A percentile compares a stretch with the other conserved stretches of the same genome.
Evolutionary conservation across 1,140 invertebrate species (phyloP).

Genomic region (Drosophila ohnishii): DNA sequence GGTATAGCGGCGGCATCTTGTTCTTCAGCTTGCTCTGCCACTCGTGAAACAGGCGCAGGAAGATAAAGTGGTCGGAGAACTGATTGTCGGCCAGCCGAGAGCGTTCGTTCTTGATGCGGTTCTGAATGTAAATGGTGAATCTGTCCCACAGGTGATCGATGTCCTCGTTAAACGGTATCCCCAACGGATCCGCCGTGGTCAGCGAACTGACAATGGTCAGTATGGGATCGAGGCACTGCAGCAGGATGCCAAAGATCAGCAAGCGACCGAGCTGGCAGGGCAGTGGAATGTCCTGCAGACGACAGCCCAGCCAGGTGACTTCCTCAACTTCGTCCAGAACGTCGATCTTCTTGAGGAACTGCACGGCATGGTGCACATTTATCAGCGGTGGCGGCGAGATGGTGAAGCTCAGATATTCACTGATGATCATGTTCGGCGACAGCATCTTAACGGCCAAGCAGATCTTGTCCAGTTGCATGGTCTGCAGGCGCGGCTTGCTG

Average conservation of each 20-base stretch:
- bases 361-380: slow-evolving; percentile 90
- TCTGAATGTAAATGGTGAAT: slow-evolving; percentile 86
- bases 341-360: slow-evolving; percentile 93
- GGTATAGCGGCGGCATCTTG: slow-evolving; percentile 27
- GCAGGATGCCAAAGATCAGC: slow-evolving; percentile 93
- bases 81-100: slow-evolving; percentile 90
- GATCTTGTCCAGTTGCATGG: slow-evolving; percentile 66
- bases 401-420: slow-evolving; percentile 63
- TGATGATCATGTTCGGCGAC: slow-evolving; percentile 52
- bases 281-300: slow-evolving; percentile 94
- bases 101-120: slow-evolving; percentile 84
- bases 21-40: slow-evolving; percentile 87
- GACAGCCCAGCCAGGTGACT: slow-evolving; percentile 92
- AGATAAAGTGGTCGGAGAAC: slow-evolving; percentile 95
- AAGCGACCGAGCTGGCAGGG: slow-evolving; percentile 96
- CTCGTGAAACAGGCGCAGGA: slow-evolving; percentile 93
- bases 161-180: slow-evolving; percentile 47
- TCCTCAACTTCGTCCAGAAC: slow-evolving; percentile 92
- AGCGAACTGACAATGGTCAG: slow-evolving; percentile 95
- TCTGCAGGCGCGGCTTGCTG: slow-evolving; percentile 39
- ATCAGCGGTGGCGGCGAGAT: slow-evolving; percentile 88
- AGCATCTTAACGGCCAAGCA: slow-evolving; percentile 66
- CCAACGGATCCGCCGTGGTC: slow-evolving; percentile 89
- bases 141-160: slow-evolving; percentile 77
- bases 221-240: slow-evolving; percentile 97